Evolutionary conservation across 2,113 vertebrate genomes (phyloP).

Genomic region (Sceloporus undulatus): DNA sequence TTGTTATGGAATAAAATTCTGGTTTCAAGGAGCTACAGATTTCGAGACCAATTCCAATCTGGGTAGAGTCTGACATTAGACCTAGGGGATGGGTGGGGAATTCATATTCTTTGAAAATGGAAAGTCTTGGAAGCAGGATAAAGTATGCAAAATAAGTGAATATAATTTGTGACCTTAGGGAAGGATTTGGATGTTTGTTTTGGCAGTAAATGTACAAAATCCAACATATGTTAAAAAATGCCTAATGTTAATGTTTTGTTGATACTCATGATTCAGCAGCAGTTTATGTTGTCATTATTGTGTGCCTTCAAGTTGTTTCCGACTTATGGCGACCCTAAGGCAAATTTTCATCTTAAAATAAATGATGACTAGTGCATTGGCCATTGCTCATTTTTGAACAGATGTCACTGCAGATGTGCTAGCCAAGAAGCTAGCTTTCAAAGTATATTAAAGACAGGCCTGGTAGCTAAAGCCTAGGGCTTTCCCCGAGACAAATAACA

Average conservation of each 20-base stretch:
- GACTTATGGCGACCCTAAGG: too few relatives aligned
- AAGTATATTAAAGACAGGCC: conserved; percentile 63
- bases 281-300: background rate
- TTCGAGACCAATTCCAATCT: conserved; percentile 7
- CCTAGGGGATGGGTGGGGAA: background rate
- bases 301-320: too few relatives aligned
- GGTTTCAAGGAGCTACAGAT: conserved; percentile 4
- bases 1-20: background rate
- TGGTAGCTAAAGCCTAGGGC: conserved; percentile 68
- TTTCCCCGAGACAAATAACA: conserved; percentile 64
- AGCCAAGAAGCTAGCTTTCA: conserved; percentile 52
- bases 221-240: conserved; percentile 17
- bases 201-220: background rate
- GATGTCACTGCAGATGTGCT: conserved; percentile 63
- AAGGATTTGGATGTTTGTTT: conserved; percentile 20
- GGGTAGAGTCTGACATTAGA: background rate
- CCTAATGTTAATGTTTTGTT: background rate
- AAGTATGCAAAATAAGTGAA: conserved; percentile 13
- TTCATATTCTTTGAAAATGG: conserved; percentile 21
- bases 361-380: conserved; percentile 47
- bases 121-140: conserved; percentile 5
- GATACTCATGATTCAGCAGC: conserved; percentile 3
- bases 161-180: conserved; percentile 22
- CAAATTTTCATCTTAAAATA: conserved; percentile 52
- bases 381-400: conserved; percentile 64